Conservation (phyloP, 2,797 vertebrate genomes). For the Cuculus canorus region DNA sequence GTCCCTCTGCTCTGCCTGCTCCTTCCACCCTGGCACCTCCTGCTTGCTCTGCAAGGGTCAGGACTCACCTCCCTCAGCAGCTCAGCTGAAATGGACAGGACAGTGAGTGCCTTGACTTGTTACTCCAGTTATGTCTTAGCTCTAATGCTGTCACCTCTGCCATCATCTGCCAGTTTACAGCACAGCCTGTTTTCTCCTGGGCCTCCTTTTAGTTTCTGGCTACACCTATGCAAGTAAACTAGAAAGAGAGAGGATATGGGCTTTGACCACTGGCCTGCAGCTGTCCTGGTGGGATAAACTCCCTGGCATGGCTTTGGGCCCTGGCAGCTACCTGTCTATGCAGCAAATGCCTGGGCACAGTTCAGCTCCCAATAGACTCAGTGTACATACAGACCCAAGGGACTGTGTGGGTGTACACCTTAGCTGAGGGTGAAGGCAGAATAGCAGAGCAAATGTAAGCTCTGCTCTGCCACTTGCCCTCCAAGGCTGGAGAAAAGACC, state of each 20-base stretch:
- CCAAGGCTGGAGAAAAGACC: background rate
- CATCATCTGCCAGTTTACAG: background rate
- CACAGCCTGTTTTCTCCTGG: background rate
- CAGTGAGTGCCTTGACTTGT: background rate
- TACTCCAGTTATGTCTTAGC: accelerated
- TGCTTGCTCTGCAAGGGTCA: background rate
- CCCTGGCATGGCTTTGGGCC: background rate
- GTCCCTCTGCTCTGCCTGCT: background rate
- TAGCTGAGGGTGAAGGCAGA: background rate
- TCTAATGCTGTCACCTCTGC: accelerated
- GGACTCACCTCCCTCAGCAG: background rate
- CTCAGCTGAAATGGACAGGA: background rate
- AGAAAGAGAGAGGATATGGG: background rate
- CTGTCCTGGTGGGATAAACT: background rate
- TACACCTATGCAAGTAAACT: background rate
- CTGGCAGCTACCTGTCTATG: background rate
- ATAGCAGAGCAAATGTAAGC: background rate
- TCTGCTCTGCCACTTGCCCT: background rate
- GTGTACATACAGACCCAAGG: background rate
- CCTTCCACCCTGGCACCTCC: background rate
- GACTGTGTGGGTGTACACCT: background rate
- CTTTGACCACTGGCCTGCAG: background rate
- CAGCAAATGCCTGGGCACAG: background rate
- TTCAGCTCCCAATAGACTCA: background rate
- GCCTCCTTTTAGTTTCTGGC: background rate